Evolutionary conservation across 2,888 invertebrate species (phyloP), one percentile per base, ranked within the genome.

Genomic region (Troides oblongomaculatus): DNA sequence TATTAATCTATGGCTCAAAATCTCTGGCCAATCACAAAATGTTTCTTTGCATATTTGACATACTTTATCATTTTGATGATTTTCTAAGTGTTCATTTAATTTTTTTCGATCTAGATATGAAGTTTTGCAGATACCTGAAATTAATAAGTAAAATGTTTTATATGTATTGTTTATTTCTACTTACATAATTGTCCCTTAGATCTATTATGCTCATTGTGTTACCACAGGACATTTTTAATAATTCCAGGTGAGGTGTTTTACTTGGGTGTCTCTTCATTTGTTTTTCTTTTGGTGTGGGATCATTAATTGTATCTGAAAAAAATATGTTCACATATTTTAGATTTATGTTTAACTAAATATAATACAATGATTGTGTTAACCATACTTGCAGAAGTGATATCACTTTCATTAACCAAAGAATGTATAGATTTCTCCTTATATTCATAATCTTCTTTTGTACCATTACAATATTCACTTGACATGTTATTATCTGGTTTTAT

Each of bases 1-100:
- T 17, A 69, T 61, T 0, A 86, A 36, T 61, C 90, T 78, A 70
- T 90, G 90, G 0, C 81, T 77, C 0, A 88, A 72, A 2, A 88
- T 66, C 43, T 84, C 78, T 0, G 84, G 81, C 76, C 81, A 79
- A 12, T 79, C 76, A 18, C 62, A 70, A n/a, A 81, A 76, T 0
- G 21, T 58, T 43, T 81, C 79, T 3, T 66, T 23, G 69, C 89
- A 90, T 59, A 82, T 62, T 2, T 69, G 61, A 75, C 90, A 90
- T 0, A 62, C 64, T 7, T 69, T 74, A 10, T 74, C 75, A 1
- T 70, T 72, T 64, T 76, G 82, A 68, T 90, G 90, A 4, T 63
- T 70, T n/a, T 83, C 81, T 58, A 89, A 53, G 68, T 89, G 90
- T 1, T 66, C 70, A 6, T 66, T 73, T 36, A 88, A 67, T 2